A percentile compares a stretch with the other conserved stretches of the same genome.
phyloP scores from a whole-genome alignment of 2,113 vertebrate species.

The Thamnophis sirtalis region DNA sequence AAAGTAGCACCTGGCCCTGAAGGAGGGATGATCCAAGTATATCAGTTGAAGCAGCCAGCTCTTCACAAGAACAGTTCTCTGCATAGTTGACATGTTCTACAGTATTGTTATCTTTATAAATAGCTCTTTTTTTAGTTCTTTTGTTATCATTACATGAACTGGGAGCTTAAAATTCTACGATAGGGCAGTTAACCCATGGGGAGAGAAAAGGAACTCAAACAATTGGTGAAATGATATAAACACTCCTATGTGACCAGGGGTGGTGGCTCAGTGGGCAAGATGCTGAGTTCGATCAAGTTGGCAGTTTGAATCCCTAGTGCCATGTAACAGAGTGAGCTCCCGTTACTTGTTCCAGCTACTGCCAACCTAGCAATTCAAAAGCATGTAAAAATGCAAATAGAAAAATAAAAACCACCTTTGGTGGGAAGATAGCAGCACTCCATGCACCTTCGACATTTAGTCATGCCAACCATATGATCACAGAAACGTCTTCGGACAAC shows the following conservation, averaged over 20 bases:
- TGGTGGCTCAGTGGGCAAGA: too few relatives aligned
- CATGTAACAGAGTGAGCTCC: too few relatives aligned
- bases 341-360: too few relatives aligned
- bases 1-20: not conserved
- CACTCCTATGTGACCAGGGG: not conserved
- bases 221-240: not conserved
- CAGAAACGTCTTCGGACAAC: too few relatives aligned
- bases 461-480: too few relatives aligned
- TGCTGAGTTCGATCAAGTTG: too few relatives aligned
- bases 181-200: not conserved
- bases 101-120: not conserved
- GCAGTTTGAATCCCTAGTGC: too few relatives aligned
- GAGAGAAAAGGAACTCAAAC: not conserved
- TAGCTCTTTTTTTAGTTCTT: not conserved
- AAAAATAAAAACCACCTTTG: too few relatives aligned
- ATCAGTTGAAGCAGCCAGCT: not conserved
- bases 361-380: too few relatives aligned
- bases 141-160: not conserved
- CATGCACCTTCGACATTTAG: too few relatives aligned
- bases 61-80: not conserved
- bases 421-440: too few relatives aligned
- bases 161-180: not conserved
- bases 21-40: not conserved
- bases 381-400: too few relatives aligned
- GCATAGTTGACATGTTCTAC: not conserved